Conservation (phyloP, 2,888 invertebrate species). For the Drosophila subsilvestris region DNA sequence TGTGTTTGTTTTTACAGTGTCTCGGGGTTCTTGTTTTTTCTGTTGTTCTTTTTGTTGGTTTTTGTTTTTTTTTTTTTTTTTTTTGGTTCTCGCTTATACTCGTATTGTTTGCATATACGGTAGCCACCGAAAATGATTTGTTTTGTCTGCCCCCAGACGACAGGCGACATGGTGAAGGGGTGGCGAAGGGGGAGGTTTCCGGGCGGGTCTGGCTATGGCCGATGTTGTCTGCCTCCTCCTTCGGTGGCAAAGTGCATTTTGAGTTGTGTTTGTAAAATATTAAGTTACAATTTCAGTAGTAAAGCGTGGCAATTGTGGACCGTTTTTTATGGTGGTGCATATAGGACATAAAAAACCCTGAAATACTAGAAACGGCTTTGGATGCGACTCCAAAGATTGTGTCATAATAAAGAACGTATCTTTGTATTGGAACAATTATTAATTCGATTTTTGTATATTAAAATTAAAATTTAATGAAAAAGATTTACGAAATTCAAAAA, state of each 20-base stretch:
- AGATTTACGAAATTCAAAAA: too few species aligned
- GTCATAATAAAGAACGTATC: neutral
- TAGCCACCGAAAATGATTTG: constrained; percentile 68
- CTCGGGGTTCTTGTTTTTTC: constrained; percentile 40
- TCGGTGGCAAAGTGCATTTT: constrained; percentile 26
- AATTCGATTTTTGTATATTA: too few species aligned
- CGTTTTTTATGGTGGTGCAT: neutral
- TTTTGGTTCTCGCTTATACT: constrained; percentile 41
- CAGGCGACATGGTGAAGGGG: constrained; percentile 42
- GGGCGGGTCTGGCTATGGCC: constrained; percentile 17
- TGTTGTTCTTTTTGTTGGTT: constrained; percentile 24
- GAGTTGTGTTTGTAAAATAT: constrained; percentile 29
- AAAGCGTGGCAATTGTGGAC: constrained; percentile 19
- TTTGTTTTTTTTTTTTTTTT: constrained; percentile 27
- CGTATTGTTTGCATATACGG: constrained; percentile 57
- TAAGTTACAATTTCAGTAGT: constrained; percentile 38
- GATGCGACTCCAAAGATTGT: neutral
- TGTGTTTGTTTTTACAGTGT: constrained; percentile 67
- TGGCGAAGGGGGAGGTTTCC: constrained; percentile 12
- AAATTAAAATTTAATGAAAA: too few species aligned
- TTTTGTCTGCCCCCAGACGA: constrained; percentile 70
- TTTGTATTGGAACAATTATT: neutral
- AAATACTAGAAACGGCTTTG: neutral
- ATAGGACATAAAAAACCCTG: neutral
- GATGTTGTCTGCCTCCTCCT: constrained; percentile 10